phyloP scores from a whole-genome alignment of 53 echinoderm and acorn worm species.

The Pentamera pediparva region DNA sequence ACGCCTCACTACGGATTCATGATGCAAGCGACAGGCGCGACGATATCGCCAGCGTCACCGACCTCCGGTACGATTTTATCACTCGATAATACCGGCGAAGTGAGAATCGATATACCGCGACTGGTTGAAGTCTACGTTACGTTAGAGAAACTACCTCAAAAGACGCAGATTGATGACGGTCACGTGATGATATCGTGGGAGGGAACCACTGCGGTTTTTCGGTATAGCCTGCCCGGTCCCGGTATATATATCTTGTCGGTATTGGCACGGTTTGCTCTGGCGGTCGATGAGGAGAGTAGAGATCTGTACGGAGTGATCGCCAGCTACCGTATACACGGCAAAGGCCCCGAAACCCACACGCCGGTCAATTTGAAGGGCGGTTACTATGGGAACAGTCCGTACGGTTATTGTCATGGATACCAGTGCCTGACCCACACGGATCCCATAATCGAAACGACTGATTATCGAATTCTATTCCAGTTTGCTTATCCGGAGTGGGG shows the following conservation, averaged over 20 bases:
- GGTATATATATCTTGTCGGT: constrained; percentile 6
- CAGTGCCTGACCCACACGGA: not conserved
- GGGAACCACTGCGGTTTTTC: constrained; percentile 10
- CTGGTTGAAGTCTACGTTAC: not conserved
- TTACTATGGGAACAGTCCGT: not conserved
- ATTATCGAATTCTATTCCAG: not conserved
- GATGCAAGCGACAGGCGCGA: not conserved
- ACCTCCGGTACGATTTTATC: not conserved
- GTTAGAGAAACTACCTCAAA: not conserved
- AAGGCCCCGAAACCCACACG: not conserved
- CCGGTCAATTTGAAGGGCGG: not conserved
- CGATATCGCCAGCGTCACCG: not conserved
- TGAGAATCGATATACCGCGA: constrained; percentile 2
- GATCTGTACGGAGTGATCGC: not conserved
- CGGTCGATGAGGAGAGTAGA: not conserved
- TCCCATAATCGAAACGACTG: not conserved
- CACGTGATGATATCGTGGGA: constrained; percentile 13
- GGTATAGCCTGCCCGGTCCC: constrained; percentile 12
- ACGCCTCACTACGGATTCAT: no score
- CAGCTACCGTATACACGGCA: constrained; percentile 4
- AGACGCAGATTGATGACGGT: not conserved
- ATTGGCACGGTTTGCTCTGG: not conserved
- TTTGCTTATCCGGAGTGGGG: constrained; percentile 16
- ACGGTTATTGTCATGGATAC: not conserved
- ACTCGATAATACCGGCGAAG: not conserved